These are phyloP conservation scores for Daktulosphaira vitifoliae DNA, from an alignment of 1,140 invertebrate genomes.

Conservation along the genomic window DNA sequence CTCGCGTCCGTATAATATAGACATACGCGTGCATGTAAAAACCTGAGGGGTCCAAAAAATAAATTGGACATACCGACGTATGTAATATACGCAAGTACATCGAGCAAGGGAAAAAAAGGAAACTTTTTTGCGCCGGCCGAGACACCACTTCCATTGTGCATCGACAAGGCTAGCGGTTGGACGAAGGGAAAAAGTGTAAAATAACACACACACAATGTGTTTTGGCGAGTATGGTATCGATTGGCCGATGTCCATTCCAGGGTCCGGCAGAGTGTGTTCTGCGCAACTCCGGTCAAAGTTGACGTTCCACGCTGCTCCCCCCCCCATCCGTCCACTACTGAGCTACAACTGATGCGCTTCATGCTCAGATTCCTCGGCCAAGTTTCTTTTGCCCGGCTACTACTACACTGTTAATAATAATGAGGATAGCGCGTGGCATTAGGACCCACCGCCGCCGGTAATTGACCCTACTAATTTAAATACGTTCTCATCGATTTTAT, in stretches of 20 bases:
- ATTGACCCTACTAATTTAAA: too few relatives aligned
- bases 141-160: background rate
- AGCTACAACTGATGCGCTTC: too few relatives aligned
- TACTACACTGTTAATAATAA: too few relatives aligned
- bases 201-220: background rate
- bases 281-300: slow-evolving; percentile 27
- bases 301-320: background rate
- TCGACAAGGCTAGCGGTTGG: background rate
- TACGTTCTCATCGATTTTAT: too few relatives aligned
- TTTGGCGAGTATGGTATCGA: slow-evolving; percentile 19
- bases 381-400: background rate
- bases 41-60: background rate
- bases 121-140: background rate
- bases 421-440: too few relatives aligned
- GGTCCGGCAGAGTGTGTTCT: slow-evolving; percentile 18
- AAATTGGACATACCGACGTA: background rate
- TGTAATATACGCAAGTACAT: too few relatives aligned
- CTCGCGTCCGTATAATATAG: too few relatives aligned
- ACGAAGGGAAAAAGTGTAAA: background rate
- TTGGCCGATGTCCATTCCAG: slow-evolving; percentile 29
- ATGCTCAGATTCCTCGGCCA: background rate
- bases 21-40: background rate
- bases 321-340: background rate
- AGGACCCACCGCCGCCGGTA: too few relatives aligned
- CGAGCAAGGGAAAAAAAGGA: too few relatives aligned